Evolutionary conservation across 2,888 invertebrate genomes (phyloP), one percentile per base, ranked within the genome.

Genomic region (Eupithecia pulchellata): DNA sequence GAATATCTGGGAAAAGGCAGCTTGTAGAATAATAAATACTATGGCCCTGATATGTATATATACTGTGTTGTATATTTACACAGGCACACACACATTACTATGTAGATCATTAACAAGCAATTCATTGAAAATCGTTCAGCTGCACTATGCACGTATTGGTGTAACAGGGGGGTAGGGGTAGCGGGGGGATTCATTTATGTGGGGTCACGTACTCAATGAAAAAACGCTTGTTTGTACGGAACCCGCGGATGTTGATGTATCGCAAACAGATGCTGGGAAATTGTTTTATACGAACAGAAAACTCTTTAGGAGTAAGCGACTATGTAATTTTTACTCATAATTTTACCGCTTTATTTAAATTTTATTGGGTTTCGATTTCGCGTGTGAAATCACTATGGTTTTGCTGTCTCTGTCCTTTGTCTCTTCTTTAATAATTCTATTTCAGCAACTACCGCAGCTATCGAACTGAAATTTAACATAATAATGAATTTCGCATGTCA

Each of bases 111-210:
- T 55, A 14, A 55, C 55, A 55, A 27, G 11, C 27, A 55, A 6
- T 55, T 27, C 13, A 27, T 1, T 14, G 14, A 27, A 57, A 57
- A 57, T 13, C 3, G 29, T 29, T 57, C 55, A 27, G 17, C 27
- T 76, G 76, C 62, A 58, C 30, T 2, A 34, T 30, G n/a, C 62
- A n/a, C 55, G n/a, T 60, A 42, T 61, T 42, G 69, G n/a, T 52
- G 20, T 17, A 52, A 55, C 55, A 32, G 65, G 25, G 30, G 36
- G 20, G 47, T 13, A 36, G 20, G 66, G 29, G 29, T 20, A 32
- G n/a, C 63, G 67, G 73, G 52, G 70, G 60, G 67, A 67, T 71
- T 73, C 74, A 67, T 74, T 78, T 79, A 79, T 74, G 78, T 77
- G 65, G 32, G 68, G 75, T 73, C 79, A 77, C 79, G 79, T 73